Evolutionary conservation across 2,888 invertebrate genomes (phyloP), one percentile per base, ranked within the genome.

Genomic region (Brachynemurus nebulosus): DNA sequence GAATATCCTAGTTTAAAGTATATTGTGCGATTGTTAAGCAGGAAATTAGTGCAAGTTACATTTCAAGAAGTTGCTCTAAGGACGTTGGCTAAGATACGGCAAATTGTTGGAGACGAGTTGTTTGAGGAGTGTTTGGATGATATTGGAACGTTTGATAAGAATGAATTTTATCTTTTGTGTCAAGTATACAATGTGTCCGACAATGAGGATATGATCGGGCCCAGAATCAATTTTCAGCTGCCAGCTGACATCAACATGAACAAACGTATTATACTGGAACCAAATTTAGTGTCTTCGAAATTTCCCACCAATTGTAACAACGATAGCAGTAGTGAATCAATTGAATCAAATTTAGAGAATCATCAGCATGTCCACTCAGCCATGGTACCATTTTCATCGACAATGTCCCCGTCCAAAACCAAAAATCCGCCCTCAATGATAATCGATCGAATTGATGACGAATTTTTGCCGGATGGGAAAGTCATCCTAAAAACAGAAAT

Each of bases 401-500:
- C 40, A 27, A 27, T 16, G 9, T 11, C 17, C 8, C 17, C 12
- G n/a, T 6, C 33, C 5, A 27, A 42, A 19, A n/a, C n/a, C n/a
- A n/a, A n/a, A n/a, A n/a, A n/a, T n/a, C n/a, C n/a, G n/a, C n/a
- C n/a, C n/a, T n/a, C n/a, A n/a, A n/a, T n/a, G n/a, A n/a, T n/a
- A n/a, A n/a, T n/a, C n/a, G n/a, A n/a, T n/a, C n/a, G n/a, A n/a
- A n/a, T n/a, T n/a, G n/a, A n/a, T n/a, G n/a, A n/a, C n/a, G n/a
- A n/a, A n/a, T n/a, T n/a, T n/a, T 34, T 48, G 63, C 65, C 56
- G 40, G 72, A 70, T 50, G 78, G 76, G 19, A 79, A 76, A 60
- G 74, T 86, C 0, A 82, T 86, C 38, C 71, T 86, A 54, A 86
- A 86, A 64, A 86, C 86, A 1, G 86, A 86, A 67, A 84, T 86